Evolutionary conservation across 2,113 vertebrate species (phyloP).

Genomic region (Brachirus orientalis): DNA sequence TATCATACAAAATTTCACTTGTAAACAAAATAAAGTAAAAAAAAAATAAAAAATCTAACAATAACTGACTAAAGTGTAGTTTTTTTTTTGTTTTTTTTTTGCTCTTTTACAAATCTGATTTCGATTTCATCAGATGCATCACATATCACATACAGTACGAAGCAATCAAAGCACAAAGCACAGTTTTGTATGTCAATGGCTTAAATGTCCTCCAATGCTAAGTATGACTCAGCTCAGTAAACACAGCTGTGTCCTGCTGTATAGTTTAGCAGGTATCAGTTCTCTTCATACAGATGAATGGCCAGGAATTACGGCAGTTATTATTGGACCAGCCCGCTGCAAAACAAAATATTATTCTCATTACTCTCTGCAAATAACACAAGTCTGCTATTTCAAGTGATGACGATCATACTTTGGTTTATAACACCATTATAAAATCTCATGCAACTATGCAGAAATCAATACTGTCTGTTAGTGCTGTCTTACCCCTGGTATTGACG

Average conservation of each 20-base stretch:
- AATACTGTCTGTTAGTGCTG: neutral
- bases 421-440: neutral
- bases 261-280: neutral
- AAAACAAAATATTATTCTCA: neutral
- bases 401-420: too few relatives aligned
- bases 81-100: too few relatives aligned
- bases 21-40: too few relatives aligned
- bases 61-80: neutral
- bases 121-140: too few relatives aligned
- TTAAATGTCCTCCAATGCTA: neutral
- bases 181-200: neutral
- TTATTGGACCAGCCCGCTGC: neutral
- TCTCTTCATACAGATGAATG: neutral
- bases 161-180: neutral
- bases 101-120: neutral
- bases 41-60: too few relatives aligned
- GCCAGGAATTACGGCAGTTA: neutral
- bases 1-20: neutral
- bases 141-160: too few relatives aligned
- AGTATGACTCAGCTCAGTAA: neutral
- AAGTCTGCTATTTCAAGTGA: neutral
- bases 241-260: neutral
- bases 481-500: neutral
- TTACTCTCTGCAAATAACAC: too few relatives aligned
- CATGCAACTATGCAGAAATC: too few relatives aligned